Evolutionary conservation across 92 coral and sea anemone genomes (phyloP).

Genomic region (Plumapathes pennacea): DNA sequence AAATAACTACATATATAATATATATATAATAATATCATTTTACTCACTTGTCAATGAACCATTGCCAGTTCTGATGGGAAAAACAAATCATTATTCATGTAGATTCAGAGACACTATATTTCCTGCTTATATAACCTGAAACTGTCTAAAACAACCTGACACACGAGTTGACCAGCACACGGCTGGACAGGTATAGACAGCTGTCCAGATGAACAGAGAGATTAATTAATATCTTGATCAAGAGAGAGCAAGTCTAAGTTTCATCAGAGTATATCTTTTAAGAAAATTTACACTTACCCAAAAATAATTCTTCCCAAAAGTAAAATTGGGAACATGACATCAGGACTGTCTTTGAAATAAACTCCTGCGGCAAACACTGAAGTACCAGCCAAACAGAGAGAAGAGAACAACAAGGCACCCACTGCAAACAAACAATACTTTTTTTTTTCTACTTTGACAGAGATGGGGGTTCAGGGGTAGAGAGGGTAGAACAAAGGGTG

Average conservation of each 20-base stretch:
- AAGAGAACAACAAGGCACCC: slow-evolving; percentile 77
- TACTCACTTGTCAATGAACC: slow-evolving; percentile 81
- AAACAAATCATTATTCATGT: not conserved
- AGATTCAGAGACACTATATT: not conserved
- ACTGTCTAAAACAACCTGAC: no score
- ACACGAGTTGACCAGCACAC: no score
- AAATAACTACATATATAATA: no score
- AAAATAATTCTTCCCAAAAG: slow-evolving; percentile 72
- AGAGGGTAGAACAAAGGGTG: no score
- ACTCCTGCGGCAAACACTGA: slow-evolving; percentile 75
- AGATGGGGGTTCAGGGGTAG: no score
- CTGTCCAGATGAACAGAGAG: no score
- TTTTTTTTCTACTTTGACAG: no score
- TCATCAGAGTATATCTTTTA: no score
- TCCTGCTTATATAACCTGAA: not conserved
- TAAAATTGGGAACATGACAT: slow-evolving; percentile 69
- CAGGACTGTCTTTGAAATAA: slow-evolving; percentile 27
- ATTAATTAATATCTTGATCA: no score
- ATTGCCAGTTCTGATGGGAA: slow-evolving; percentile 71
- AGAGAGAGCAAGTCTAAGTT: no score
- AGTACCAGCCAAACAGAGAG: slow-evolving; percentile 78
- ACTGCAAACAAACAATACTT: slow-evolving; percentile 25
- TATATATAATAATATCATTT: no score
- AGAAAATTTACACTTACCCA: slow-evolving; percentile 51
- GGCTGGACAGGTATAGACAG: no score